Evolutionary conservation across 2,113 vertebrate species (phyloP).

Genomic region (Myotis brandtii): DNA sequence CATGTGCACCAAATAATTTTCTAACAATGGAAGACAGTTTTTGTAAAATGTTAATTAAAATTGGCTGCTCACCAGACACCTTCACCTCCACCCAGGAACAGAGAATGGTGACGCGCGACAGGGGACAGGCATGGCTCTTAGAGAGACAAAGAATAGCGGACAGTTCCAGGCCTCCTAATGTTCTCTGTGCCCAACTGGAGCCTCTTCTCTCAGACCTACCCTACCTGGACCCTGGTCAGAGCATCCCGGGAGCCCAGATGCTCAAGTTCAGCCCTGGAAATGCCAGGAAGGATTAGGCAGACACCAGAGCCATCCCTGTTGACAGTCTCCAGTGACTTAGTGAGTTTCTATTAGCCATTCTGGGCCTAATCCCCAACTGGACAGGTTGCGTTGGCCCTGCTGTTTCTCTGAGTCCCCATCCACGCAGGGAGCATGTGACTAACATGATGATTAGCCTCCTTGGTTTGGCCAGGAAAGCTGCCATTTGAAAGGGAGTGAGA

Average conservation of each 20-base stretch:
- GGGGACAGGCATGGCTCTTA: background rate
- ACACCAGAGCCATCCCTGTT: background rate
- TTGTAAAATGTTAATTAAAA: background rate
- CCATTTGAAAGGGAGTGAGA: background rate
- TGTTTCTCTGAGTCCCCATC: background rate
- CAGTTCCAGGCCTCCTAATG: background rate
- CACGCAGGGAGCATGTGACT: background rate
- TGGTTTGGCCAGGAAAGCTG: background rate
- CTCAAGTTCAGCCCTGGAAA: background rate
- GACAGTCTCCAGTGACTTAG: slow-evolving; percentile 33
- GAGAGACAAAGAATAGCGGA: background rate
- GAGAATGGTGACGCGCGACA: background rate
- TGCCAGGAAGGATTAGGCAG: slow-evolving; percentile 33
- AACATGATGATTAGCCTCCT: background rate
- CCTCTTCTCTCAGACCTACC: background rate
- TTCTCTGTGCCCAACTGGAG: background rate
- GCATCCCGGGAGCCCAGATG: background rate
- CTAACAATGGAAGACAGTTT: background rate
- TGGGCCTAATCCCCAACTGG: slow-evolving; percentile 51
- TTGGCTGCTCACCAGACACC: background rate
- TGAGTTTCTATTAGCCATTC: background rate
- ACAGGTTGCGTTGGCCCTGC: background rate
- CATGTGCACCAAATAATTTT: background rate
- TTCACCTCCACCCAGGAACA: background rate
- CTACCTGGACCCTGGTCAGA: background rate